Base-by-base conservation (phyloP, 2,888 invertebrate genomes). In the Rhabditoides inermis region DNA sequence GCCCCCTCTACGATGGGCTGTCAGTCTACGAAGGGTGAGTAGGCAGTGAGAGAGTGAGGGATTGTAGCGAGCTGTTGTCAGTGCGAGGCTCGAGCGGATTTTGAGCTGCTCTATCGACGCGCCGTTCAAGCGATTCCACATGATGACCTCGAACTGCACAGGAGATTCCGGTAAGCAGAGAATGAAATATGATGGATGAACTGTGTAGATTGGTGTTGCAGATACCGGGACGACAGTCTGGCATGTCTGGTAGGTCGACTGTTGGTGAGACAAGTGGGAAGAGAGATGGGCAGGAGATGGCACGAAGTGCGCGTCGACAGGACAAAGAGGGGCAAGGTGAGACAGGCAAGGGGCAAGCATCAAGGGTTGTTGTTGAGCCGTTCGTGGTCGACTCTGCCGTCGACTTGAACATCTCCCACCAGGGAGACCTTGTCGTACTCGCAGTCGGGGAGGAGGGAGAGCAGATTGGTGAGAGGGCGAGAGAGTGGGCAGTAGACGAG, bases 331-430 rank as follows among this genome's bases (percentile, higher is more conserved):
- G n/a, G n/a, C n/a, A n/a, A n/a, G n/a, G n/a, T n/a, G n/a, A n/a
- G n/a, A n/a, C n/a, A n/a, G n/a, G n/a, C n/a, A n/a, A n/a, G n/a
- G n/a, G n/a, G n/a, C n/a, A n/a, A n/a, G n/a, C n/a, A n/a, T n/a
- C n/a, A n/a, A n/a, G n/a, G n/a, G n/a, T n/a, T n/a, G n/a, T n/a
- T n/a, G n/a, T n/a, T n/a, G n/a, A n/a, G 51, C 76, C 76, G 18
- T 66, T 58, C 47, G 36, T 72, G 26, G 46, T 55, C 18, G 28
- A 23, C 0, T 58, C 58, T 12, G 48, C 54, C 6, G 53, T 58
- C 41, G 49, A 59, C 30, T 69, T 73, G 58, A 76, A 76, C 49
- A 59, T 73, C 3, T 69, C 76, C 0, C 76, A 76, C 60, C 74
- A 76, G 55, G 76, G 76, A 10, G 76, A 77, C 50, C 60, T 65